Conservation (phyloP, 2,797 vertebrate species). For the Phrynocephalus forsythii region DNA sequence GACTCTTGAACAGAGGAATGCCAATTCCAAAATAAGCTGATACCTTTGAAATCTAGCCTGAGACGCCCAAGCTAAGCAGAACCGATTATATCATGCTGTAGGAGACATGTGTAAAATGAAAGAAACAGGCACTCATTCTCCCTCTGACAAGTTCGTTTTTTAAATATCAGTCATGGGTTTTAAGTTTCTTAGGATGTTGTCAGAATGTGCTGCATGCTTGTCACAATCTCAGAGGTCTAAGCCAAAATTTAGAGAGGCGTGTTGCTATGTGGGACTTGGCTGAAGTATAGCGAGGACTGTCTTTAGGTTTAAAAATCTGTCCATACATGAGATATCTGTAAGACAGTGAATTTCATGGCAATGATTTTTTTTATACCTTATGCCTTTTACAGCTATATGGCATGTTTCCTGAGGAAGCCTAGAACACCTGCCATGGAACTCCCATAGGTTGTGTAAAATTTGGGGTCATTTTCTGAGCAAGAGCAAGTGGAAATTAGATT, state of each 20-base stretch:
- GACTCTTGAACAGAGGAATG: not conserved
- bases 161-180: slow-evolving; percentile 49
- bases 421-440: not conserved
- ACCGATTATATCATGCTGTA: not conserved
- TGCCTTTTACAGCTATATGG: no score
- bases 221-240: slow-evolving; percentile 30
- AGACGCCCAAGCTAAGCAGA: not conserved
- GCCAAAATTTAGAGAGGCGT: accelerated
- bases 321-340: no score
- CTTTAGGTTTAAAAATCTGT: no score
- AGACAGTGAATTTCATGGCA: no score
- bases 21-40: not conserved
- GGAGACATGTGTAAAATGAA: slow-evolving; percentile 22
- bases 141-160: slow-evolving; percentile 26
- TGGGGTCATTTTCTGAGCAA: no score
- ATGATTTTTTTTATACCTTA: no score
- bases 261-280: not conserved
- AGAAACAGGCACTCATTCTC: slow-evolving; percentile 44
- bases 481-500: not conserved
- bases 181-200: slow-evolving; percentile 50
- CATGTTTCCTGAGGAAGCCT: not conserved
- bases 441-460: not conserved
- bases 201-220: not conserved
- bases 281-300: no score
- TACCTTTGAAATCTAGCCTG: not conserved